Evolutionary conservation across 2,888 invertebrate species (phyloP).

Genomic region (Chymomyza fuscimana): DNA sequence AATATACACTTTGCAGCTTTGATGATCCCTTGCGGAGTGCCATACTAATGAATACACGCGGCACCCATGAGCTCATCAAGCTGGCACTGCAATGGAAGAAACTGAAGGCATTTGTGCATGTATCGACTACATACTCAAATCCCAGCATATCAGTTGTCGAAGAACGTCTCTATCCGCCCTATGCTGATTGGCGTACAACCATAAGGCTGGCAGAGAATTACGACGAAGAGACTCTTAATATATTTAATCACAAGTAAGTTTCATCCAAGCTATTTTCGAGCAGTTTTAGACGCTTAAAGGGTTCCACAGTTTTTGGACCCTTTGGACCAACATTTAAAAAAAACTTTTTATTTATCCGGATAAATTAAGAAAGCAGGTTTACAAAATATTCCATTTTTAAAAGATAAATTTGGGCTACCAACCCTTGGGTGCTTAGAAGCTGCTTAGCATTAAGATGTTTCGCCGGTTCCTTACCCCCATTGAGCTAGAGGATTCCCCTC

Average conservation of each 20-base stretch:
- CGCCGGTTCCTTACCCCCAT: too few relatives aligned
- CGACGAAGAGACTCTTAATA: slow-evolving; percentile 81
- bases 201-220: slow-evolving; percentile 84
- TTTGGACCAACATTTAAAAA: too few relatives aligned
- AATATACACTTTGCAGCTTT: slow-evolving; percentile 81
- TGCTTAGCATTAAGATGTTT: too few relatives aligned
- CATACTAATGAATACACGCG: slow-evolving; percentile 83
- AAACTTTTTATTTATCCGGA: too few relatives aligned
- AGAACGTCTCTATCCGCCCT: slow-evolving; percentile 82
- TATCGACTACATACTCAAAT: slow-evolving; percentile 94
- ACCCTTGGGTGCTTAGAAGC: too few relatives aligned
- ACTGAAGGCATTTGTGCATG: slow-evolving; percentile 85
- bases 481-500: too few relatives aligned
- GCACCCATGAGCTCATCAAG: slow-evolving; percentile 84
- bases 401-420: too few relatives aligned
- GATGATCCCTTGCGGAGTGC: slow-evolving; percentile 87
- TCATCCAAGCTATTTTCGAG: too few relatives aligned
- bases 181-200: slow-evolving; percentile 85
- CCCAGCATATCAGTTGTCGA: slow-evolving; percentile 87
- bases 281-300: too few relatives aligned
- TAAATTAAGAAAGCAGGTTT: too few relatives aligned
- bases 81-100: slow-evolving; percentile 82
- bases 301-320: too few relatives aligned
- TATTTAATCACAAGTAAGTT: slow-evolving; percentile 83
- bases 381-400: too few relatives aligned